phyloP scores from a whole-genome alignment of 1,140 invertebrate genomes.

The Euwallacea fornicatus region DNA sequence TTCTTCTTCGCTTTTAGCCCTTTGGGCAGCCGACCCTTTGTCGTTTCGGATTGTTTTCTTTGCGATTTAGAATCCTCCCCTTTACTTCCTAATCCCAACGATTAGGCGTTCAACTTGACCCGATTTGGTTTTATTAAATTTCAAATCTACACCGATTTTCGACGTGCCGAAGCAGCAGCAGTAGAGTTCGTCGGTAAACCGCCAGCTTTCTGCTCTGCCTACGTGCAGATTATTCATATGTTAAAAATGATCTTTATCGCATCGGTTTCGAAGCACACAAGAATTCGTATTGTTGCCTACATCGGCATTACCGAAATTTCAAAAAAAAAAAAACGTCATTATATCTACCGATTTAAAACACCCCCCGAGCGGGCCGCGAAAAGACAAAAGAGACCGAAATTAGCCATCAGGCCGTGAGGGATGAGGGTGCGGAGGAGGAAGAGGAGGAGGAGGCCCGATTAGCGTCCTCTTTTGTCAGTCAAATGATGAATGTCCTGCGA shows the following conservation, averaged over 20 bases:
- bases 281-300: too few relatives aligned
- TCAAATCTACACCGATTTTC: not conserved
- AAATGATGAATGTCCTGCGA: constrained; percentile 51
- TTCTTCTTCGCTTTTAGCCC: constrained; percentile 24
- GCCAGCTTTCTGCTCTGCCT: too few relatives aligned
- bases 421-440: not conserved
- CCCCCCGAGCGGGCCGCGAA: not conserved
- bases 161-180: too few relatives aligned
- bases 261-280: too few relatives aligned
- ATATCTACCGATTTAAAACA: too few relatives aligned
- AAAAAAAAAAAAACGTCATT: too few relatives aligned
- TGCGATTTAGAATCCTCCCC: constrained; percentile 24
- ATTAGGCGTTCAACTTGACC: constrained; percentile 9
- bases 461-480: constrained; percentile 51
- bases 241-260: too few relatives aligned
- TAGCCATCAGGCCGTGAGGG: not conserved
- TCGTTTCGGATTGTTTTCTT: constrained; percentile 27
- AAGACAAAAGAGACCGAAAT: constrained; percentile 4
- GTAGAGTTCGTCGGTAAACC: too few relatives aligned
- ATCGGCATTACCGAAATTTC: too few relatives aligned
- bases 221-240: too few relatives aligned
- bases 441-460: constrained; percentile 37
- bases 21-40: constrained; percentile 16
- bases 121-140: not conserved
- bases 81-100: constrained; percentile 14